Evolutionary conservation across 2,797 vertebrate genomes (phyloP).

Genomic region (Aplochiton taeniatus): DNA sequence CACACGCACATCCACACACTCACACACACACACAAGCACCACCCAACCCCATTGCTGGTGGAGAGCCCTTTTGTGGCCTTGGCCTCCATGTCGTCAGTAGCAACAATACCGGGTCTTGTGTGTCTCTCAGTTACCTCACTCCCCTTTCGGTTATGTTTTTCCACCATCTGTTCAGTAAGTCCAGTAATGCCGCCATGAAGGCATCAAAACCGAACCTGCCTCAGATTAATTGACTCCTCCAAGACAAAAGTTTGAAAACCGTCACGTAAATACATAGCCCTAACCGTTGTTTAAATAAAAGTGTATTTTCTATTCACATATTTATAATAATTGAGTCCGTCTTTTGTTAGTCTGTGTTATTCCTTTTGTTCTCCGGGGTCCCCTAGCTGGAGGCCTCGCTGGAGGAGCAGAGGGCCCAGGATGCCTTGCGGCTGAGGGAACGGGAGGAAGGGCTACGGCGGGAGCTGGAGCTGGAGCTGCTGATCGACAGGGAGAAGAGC

Average conservation of each 20-base stretch:
- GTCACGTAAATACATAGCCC: too few relatives aligned
- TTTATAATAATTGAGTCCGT: not conserved
- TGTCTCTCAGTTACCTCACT: slow-evolving; percentile 15
- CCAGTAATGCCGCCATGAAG: too few relatives aligned
- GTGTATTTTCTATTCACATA: not conserved
- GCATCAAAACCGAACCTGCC: too few relatives aligned
- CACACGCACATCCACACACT: slow-evolving; percentile 12
- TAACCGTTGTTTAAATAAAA: too few relatives aligned
- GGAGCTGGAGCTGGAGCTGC: slow-evolving; percentile 72
- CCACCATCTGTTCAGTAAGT: too few relatives aligned
- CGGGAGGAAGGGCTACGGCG: slow-evolving; percentile 66
- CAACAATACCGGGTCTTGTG: slow-evolving; percentile 44
- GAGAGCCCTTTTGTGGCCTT: slow-evolving; percentile 53
- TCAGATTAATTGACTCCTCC: too few relatives aligned
- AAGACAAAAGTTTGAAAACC: too few relatives aligned
- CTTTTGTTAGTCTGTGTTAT: too few relatives aligned
- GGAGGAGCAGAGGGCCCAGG: slow-evolving; percentile 65
- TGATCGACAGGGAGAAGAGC: slow-evolving; percentile 77
- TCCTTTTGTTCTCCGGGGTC: slow-evolving; percentile 13
- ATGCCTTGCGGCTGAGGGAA: slow-evolving; percentile 62
- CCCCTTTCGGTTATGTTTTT: not conserved
- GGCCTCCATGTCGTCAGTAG: slow-evolving; percentile 3
- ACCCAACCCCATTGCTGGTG: slow-evolving; percentile 28
- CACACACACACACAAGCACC: slow-evolving; percentile 9
- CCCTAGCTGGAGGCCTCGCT: slow-evolving; percentile 70